phyloP scores from a whole-genome alignment of 2,888 invertebrate genomes.

The Drosophila conformis region DNA sequence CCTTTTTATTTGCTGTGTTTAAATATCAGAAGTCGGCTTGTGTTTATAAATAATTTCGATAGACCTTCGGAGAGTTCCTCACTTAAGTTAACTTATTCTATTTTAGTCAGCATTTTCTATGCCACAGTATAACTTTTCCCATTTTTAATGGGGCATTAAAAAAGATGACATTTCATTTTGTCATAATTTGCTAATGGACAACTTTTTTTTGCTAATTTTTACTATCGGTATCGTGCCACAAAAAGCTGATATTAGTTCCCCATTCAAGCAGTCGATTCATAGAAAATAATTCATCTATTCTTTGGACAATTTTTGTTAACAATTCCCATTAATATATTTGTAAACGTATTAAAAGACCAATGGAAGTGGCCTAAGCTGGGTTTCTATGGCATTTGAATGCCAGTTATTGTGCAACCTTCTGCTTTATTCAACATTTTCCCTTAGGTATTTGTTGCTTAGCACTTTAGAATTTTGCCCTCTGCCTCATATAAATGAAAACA shows the following conservation, averaged over 20 bases:
- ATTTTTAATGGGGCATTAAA: background rate
- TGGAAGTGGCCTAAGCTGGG: background rate
- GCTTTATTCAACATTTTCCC: background rate
- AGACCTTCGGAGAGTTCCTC: background rate
- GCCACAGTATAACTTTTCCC: too few relatives aligned
- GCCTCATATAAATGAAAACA: slow-evolving; percentile 1
- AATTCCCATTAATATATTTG: background rate
- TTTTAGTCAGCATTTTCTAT: background rate
- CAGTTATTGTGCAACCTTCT: background rate
- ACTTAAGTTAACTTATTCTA: background rate
- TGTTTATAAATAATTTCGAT: background rate
- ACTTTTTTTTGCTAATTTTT: background rate
- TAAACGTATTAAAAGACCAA: background rate
- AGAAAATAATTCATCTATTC: background rate
- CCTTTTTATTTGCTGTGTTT: too few relatives aligned
- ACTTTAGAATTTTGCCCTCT: background rate
- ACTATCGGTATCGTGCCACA: background rate
- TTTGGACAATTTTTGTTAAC: background rate
- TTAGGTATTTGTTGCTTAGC: slow-evolving; percentile 1
- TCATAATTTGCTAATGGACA: background rate
- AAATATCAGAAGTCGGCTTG: too few relatives aligned
- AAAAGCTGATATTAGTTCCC: background rate
- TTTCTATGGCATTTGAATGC: background rate
- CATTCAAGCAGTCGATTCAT: background rate
- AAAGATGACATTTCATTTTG: background rate